Conservation (phyloP, 2,888 invertebrate species). For the Pterostichus madidus region DNA sequence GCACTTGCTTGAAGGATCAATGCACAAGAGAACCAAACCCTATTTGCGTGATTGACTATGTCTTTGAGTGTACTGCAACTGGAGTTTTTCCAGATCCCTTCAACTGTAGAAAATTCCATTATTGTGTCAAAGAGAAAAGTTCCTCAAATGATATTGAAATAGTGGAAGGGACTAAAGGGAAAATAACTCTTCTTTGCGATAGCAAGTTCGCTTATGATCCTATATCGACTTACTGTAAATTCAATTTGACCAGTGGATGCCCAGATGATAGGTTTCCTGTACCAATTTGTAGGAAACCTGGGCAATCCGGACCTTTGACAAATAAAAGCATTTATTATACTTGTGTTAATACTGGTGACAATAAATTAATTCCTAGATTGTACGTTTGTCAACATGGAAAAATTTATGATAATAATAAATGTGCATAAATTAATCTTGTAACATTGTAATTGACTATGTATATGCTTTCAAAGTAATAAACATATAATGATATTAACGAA, state of each 20-base stretch:
- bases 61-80: slow-evolving; percentile 42
- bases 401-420: slow-evolving; percentile 11
- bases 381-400: slow-evolving; percentile 44
- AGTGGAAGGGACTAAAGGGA: not conserved
- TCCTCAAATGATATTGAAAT: not conserved
- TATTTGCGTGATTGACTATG: slow-evolving; percentile 5
- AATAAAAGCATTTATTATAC: slow-evolving; percentile 68
- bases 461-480: no score
- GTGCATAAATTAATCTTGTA: not conserved
- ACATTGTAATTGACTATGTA: no score
- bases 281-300: slow-evolving; percentile 57
- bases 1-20: slow-evolving; percentile 18
- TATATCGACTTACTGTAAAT: slow-evolving; percentile 29
- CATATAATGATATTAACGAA: no score
- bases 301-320: slow-evolving; percentile 57
- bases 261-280: slow-evolving; percentile 60
- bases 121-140: not conserved
- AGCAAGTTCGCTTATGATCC: not conserved
- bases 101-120: slow-evolving; percentile 37
- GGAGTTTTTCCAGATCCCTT: slow-evolving; percentile 52
- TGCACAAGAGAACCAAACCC: slow-evolving; percentile 36
- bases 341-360: slow-evolving; percentile 31
- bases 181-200: slow-evolving; percentile 1
- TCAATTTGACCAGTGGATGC: slow-evolving; percentile 11
- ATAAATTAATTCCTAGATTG: slow-evolving; percentile 23